These are phyloP conservation scores for Perodicticus potto DNA, from an alignment of 2,797 vertebrate species.

Conservation along the genomic window DNA sequence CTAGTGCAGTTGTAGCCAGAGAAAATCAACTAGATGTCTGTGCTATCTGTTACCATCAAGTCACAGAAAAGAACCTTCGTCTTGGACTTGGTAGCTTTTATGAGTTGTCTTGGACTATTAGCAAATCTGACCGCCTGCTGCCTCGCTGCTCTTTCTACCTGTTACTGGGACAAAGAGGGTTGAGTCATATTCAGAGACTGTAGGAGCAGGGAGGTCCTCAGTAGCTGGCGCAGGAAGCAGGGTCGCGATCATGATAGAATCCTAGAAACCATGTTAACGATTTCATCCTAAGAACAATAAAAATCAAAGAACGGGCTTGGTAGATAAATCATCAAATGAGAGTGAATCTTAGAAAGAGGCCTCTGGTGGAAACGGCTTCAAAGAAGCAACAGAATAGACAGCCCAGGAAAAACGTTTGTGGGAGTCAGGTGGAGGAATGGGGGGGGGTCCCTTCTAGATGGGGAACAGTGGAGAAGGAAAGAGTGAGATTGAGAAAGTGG, in stretches of 20 bases:
- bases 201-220: background rate
- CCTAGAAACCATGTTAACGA: background rate
- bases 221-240: background rate
- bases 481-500: background rate
- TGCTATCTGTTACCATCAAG: background rate
- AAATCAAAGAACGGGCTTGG: background rate
- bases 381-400: background rate
- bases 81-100: background rate
- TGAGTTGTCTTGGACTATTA: background rate
- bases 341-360: background rate
- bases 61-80: background rate
- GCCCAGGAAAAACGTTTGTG: background rate
- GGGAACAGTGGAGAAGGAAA: too few species aligned
- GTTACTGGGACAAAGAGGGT: background rate
- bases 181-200: background rate
- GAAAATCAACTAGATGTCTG: background rate
- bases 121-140: background rate
- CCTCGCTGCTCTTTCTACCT: background rate
- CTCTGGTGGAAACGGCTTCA: background rate
- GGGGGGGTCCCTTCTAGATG: background rate
- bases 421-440: background rate
- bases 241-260: background rate
- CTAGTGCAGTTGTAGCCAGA: too few species aligned
- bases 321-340: background rate
- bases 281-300: constrained; percentile 24